Evolutionary conservation across 2,888 invertebrate genomes (phyloP), one percentile per base, ranked within the genome.

Genomic region (Sphecodes monilicornis): DNA sequence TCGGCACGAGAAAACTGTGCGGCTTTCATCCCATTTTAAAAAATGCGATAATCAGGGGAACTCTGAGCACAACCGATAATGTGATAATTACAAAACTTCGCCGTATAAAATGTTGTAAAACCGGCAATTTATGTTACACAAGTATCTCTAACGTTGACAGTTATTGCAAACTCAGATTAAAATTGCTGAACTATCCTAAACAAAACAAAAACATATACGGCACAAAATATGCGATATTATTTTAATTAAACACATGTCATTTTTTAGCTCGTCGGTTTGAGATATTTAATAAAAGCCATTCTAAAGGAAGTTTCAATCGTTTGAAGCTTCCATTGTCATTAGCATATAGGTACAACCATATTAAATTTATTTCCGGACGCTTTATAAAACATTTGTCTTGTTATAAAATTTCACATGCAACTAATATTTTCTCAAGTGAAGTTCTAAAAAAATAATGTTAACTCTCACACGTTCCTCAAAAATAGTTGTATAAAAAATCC

Each of bases 41-140:
- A 18, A 41, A 75, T 68, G 60, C 78, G 83, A 84, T 84, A 84
- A 76, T 32, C 26, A 18, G 10, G 57, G n/a, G 41, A 71, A 29
- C 43, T 71, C 36, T 22, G 50, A 1, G n/a, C 54, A 57, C 10
- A 26, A n/a, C 69, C 72, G 73, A 84, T 72, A 78, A 76, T 76
- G 60, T 76, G 64, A 60, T 85, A 79, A 85, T 85, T 76, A 79
- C 78, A 76, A 57, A 78, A 84, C 50, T 84, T 79, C 36, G 18
- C 11, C 39, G 73, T 78, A 60, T 60, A 60, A 60, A 72, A 57
- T 22, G 57, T 66, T 68, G 29, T 39, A 29, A 32, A 66, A 16
- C 66, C 60, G 16, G 22, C 32, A 46, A 32, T 32, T 18, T 18
- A n/a, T 26, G 26, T n/a, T 11, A 57, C n/a, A 57, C 57, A n/a